Evolutionary conservation across 2,888 invertebrate genomes (phyloP).

Genomic region (Lysandra bellargus): DNA sequence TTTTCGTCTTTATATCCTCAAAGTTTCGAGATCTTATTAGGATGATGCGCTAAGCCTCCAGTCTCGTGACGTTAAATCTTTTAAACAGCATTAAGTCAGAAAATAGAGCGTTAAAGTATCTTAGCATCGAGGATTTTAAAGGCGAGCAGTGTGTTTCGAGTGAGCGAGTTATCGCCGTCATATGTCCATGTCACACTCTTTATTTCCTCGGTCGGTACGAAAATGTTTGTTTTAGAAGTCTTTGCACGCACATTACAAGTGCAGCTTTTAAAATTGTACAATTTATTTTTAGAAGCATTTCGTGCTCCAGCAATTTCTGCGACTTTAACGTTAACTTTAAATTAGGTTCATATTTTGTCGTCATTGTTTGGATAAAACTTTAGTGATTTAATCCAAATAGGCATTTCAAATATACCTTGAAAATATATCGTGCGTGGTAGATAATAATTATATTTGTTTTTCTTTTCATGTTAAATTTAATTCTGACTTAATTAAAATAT

Average conservation of each 20-base stretch:
- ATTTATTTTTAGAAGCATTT: slow-evolving; percentile 22
- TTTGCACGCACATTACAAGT: slow-evolving; percentile 58
- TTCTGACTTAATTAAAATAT: not conserved
- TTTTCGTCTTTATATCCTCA: not conserved
- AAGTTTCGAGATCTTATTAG: slow-evolving; percentile 21
- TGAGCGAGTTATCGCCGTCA: slow-evolving; percentile 68
- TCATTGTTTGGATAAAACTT: slow-evolving; percentile 20
- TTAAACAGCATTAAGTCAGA: slow-evolving; percentile 28
- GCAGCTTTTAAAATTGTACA: slow-evolving; percentile 38
- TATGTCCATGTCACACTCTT: slow-evolving; percentile 71
- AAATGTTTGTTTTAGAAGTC: slow-evolving; percentile 69
- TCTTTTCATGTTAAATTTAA: too few relatives aligned
- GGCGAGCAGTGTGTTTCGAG: slow-evolving; percentile 49
- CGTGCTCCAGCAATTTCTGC: slow-evolving; percentile 7
- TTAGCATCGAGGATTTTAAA: slow-evolving; percentile 37
- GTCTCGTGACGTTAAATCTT: slow-evolving; percentile 28
- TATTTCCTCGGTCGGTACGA: slow-evolving; percentile 64
- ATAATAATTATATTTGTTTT: too few relatives aligned
- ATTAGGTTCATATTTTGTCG: slow-evolving; percentile 5
- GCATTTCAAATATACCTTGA: not conserved
- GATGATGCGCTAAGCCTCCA: slow-evolving; percentile 17
- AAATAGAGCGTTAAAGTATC: slow-evolving; percentile 30
- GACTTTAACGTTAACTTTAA: slow-evolving; percentile 17
- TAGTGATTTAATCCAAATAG: not conserved
- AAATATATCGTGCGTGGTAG: too few relatives aligned